phyloP scores from a whole-genome alignment of 2,888 invertebrate species.

The Horisme vitalbata region DNA sequence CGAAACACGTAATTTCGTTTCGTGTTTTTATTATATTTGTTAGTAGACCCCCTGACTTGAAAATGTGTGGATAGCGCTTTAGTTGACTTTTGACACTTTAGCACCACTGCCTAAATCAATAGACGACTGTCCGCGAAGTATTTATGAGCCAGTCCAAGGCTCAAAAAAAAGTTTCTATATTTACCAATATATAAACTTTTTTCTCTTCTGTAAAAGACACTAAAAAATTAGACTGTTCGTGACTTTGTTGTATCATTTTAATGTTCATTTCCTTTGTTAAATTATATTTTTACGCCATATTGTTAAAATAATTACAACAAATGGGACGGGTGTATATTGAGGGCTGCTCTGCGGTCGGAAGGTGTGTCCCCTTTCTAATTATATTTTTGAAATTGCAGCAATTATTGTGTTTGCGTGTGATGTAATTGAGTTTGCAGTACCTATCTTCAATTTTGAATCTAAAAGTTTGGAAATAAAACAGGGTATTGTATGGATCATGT shows the following conservation, averaged over 20 bases:
- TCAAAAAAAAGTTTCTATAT: too few relatives aligned
- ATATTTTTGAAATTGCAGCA: conserved; percentile 29
- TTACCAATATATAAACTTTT: too few relatives aligned
- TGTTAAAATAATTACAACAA: conserved; percentile 29
- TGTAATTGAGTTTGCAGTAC: conserved; percentile 12
- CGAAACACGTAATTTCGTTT: too few relatives aligned
- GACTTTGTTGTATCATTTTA: too few relatives aligned
- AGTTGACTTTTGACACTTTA: too few relatives aligned
- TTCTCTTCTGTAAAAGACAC: conserved; percentile 89
- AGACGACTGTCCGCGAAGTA: too few relatives aligned
- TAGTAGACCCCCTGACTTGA: too few relatives aligned
- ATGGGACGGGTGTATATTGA: conserved; percentile 23
- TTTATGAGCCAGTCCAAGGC: too few relatives aligned
- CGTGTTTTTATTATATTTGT: too few relatives aligned
- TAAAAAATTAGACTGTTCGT: background rate
- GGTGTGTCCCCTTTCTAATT: conserved; percentile 30
- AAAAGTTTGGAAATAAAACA: background rate
- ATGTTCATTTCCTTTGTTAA: conserved; percentile 43
- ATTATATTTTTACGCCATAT: conserved; percentile 34
- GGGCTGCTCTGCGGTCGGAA: conserved; percentile 26
- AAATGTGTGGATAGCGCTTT: too few relatives aligned
- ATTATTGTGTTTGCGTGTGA: conserved; percentile 29
- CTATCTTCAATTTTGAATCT: background rate
- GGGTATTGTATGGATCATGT: too few relatives aligned
- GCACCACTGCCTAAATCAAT: too few relatives aligned